phyloP scores from a whole-genome alignment of 2,113 vertebrate species.

The Arizona elegans region DNA sequence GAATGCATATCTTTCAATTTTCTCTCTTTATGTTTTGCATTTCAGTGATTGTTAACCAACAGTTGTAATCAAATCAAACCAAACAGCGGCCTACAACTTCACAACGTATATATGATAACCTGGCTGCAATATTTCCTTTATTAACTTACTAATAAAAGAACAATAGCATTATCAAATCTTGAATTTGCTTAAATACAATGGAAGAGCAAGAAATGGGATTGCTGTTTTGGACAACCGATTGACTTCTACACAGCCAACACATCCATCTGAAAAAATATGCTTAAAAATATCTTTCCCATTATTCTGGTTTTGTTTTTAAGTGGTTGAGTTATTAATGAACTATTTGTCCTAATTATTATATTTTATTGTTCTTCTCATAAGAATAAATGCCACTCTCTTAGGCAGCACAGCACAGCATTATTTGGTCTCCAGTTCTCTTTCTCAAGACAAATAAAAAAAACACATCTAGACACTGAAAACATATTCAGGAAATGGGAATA shows the following conservation, averaged over 20 bases:
- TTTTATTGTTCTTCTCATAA: not conserved
- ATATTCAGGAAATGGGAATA: conserved; percentile 48
- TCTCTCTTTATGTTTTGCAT: not conserved
- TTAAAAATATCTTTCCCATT: not conserved
- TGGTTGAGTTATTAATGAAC: not conserved
- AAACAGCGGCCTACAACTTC: not conserved
- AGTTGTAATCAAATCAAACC: not conserved
- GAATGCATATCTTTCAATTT: not conserved
- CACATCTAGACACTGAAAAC: conserved; percentile 36
- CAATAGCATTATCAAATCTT: not conserved
- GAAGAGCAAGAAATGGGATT: not conserved
- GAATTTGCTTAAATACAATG: not conserved
- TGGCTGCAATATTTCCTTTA: not conserved
- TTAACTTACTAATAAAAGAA: not conserved
- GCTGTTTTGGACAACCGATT: not conserved
- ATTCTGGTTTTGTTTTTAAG: not conserved
- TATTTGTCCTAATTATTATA: not conserved
- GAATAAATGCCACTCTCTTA: conserved; percentile 2
- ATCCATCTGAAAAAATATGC: not conserved
- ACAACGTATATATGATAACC: not conserved
- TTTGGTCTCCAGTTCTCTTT: conserved; percentile 46
- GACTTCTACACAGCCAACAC: not conserved
- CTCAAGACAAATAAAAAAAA: conserved; percentile 47
- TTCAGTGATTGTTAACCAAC: not conserved
- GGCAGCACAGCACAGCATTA: conserved; percentile 23